Conservation (phyloP, 92 coral and sea anemone genomes). For the Epizoanthus illoricatus region DNA sequence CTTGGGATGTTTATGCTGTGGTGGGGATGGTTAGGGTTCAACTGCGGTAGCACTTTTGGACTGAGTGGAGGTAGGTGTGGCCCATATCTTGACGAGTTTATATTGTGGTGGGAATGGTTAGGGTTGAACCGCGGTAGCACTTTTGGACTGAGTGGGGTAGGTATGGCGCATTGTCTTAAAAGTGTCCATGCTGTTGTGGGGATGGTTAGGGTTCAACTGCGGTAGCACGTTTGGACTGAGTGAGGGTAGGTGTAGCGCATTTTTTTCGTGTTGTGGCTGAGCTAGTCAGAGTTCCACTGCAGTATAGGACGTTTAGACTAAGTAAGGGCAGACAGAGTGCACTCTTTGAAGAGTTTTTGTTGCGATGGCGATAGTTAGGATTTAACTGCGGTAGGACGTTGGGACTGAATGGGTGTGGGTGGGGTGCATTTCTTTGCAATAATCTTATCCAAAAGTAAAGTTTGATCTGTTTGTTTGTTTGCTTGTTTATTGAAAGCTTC, state of each 20-base stretch:
- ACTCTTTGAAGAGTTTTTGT: too few species aligned
- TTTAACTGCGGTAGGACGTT: too few species aligned
- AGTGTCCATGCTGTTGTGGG: conserved; percentile 96
- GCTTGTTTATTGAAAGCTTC: too few species aligned
- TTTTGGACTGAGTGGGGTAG: conserved; percentile 49
- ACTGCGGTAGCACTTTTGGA: conserved; percentile 96
- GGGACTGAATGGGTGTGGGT: background rate
- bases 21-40: conserved; percentile 99
- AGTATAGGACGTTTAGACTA: too few species aligned
- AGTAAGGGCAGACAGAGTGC: too few species aligned
- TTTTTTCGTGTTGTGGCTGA: background rate
- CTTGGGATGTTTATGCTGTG: conserved; percentile 90
- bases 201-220: conserved; percentile 96
- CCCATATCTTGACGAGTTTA: conserved; percentile 20
- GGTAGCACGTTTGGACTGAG: conserved; percentile 94
- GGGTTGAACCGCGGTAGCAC: conserved; percentile 7
- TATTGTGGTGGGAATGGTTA: conserved; percentile 70
- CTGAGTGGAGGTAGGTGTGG: conserved; percentile 67
- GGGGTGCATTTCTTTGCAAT: background rate
- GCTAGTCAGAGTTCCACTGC: too few species aligned
- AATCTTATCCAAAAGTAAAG: too few species aligned
- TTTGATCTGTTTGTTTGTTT: too few species aligned
- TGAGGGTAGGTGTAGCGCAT: conserved; percentile 49
- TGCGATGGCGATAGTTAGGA: too few species aligned
- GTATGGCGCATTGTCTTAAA: background rate